Percentiles rank a stretch among this genome's conserved stretches.
phyloP scores from a whole-genome alignment of 1,140 invertebrate species.

The Drosophila ironensis region DNA sequence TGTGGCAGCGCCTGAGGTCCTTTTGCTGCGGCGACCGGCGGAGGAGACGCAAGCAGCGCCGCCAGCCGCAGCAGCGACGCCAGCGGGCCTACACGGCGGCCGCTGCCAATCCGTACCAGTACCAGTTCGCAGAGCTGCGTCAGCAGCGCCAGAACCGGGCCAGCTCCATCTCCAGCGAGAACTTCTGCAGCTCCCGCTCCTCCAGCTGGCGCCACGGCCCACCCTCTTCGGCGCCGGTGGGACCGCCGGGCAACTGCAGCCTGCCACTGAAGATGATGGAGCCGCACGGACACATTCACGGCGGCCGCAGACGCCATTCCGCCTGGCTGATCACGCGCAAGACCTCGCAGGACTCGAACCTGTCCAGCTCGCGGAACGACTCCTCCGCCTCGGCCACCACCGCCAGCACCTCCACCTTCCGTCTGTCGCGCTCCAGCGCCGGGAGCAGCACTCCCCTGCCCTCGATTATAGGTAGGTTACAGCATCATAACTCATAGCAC shows the following conservation, averaged over 20 bases:
- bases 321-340: constrained; percentile 94
- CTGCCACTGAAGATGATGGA: constrained; percentile 89
- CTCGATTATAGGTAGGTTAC: constrained; percentile 74
- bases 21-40: constrained; percentile 67
- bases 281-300: constrained; percentile 81
- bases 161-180: constrained; percentile 93
- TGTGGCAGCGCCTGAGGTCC: constrained; percentile 60
- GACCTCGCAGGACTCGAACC: constrained; percentile 94
- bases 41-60: constrained; percentile 62
- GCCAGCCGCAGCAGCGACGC: constrained; percentile 61
- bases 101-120: constrained; percentile 88
- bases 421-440: constrained; percentile 90
- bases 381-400: constrained; percentile 92
- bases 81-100: constrained; percentile 62
- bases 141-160: constrained; percentile 88
- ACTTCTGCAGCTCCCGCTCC: constrained; percentile 91
- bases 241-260: constrained; percentile 84
- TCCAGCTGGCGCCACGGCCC: constrained; percentile 91
- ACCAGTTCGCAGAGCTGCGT: constrained; percentile 90
- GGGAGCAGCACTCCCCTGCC: constrained; percentile 83
- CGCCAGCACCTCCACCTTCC: constrained; percentile 92
- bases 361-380: constrained; percentile 93
- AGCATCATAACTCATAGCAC: too few species aligned
- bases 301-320: constrained; percentile 87
- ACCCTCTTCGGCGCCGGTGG: constrained; percentile 82